These are phyloP conservation scores for Raja brachyura DNA, from an alignment of 2,113 vertebrate genomes.

Conservation along the genomic window DNA sequence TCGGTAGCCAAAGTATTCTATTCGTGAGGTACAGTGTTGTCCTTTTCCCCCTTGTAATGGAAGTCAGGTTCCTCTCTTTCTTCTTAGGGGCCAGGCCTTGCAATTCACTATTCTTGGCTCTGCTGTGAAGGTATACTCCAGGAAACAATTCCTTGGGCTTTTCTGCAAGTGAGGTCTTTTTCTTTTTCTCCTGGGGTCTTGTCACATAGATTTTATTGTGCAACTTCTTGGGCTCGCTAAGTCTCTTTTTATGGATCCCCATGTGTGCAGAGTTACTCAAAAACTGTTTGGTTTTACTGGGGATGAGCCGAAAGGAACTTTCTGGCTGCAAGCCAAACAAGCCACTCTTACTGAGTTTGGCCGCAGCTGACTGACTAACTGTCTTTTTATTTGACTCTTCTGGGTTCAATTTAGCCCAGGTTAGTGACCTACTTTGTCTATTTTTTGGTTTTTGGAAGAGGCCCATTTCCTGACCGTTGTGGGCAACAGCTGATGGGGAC, in stretches of 20 bases:
- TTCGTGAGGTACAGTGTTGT: slow-evolving; percentile 49
- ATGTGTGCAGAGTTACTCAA: slow-evolving; percentile 57
- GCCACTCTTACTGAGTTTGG: slow-evolving; percentile 51
- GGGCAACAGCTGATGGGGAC: accelerated
- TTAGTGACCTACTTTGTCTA: slow-evolving; percentile 56
- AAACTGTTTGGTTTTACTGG: slow-evolving; percentile 61
- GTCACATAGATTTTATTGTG: slow-evolving; percentile 85
- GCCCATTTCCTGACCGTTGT: not conserved
- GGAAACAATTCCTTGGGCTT: slow-evolving; percentile 67
- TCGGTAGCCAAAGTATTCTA: slow-evolving; percentile 47
- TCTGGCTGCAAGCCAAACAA: slow-evolving; percentile 53
- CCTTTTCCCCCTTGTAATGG: slow-evolving; percentile 53
- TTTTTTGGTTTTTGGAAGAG: not conserved
- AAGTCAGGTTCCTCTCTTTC: slow-evolving; percentile 46
- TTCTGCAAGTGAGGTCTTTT: slow-evolving; percentile 43
- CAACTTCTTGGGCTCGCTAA: slow-evolving; percentile 48
- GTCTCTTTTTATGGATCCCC: slow-evolving; percentile 38
- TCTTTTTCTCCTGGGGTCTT: slow-evolving; percentile 65
- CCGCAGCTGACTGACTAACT: slow-evolving; percentile 47
- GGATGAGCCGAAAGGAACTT: slow-evolving; percentile 59
- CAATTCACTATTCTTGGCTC: slow-evolving; percentile 61
- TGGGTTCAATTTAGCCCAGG: slow-evolving; percentile 60
- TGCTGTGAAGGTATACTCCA: slow-evolving; percentile 71
- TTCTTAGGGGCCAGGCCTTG: slow-evolving; percentile 61
- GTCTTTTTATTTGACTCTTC: slow-evolving; percentile 42